Evolutionary conservation across 2,888 invertebrate species (phyloP), one percentile per base, ranked within the genome.

Genomic region (Eurois occulta): DNA sequence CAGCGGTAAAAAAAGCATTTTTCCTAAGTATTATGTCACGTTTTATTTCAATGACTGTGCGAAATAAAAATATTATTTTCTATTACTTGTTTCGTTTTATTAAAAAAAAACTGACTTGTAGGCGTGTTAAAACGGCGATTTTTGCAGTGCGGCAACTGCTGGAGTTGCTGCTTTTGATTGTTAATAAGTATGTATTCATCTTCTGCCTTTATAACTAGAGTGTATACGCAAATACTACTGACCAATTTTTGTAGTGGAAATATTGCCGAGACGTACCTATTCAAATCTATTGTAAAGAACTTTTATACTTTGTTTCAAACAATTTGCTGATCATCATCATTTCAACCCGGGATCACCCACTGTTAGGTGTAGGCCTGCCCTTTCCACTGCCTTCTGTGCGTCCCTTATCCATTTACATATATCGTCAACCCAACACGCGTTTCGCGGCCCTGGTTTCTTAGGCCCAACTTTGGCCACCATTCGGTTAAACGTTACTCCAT

Each of bases 31-130:
- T 52, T 67, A 13, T 73, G 43, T 70, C 24, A 32, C 76, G 72
- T 72, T 77, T 68, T 35, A 72, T 73, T 70, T 78, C 32, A 35
- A 70, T 75, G 60, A 68, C 52, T 41, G 28, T 71, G 62, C 78
- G 65, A 48, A 87, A 83, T 88, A 88, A 87, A 88, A 72, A 35
- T 67, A 75, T 74, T 69, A 52, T 88, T 85, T 80, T 81, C 65
- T 75, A 85, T 48, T 24, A 3, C n/a, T n/a, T n/a, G n/a, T 13
- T n/a, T 71, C 46, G 62, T 84, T 86, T 88, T 74, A 75, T 65
- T 65, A 3, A 65, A 8, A 18, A 46, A 46, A 46, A 46, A 46
- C 46, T 46, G 28, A 16, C 58, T 16, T 16, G 6, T 28, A 32
- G 16, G 16, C 28, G 13, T 28, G 8, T 21, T 8, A 18, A 2